These are phyloP conservation scores for Prenolepis imparis DNA, from an alignment of 2,888 invertebrate genomes.

Conservation along the genomic window DNA sequence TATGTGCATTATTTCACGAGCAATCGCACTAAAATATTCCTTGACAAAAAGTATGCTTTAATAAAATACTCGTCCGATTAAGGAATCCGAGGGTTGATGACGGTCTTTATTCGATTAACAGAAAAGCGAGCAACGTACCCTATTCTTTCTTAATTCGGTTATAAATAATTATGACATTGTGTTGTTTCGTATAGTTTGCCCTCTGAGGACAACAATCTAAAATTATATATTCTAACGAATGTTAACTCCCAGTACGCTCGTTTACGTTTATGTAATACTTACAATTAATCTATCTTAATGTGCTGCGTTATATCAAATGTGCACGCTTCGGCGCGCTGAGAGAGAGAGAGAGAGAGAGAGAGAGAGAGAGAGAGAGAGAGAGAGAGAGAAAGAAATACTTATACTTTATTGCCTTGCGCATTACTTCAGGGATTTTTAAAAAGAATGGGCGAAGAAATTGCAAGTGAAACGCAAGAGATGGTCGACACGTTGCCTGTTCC, in stretches of 20 bases:
- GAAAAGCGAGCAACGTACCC: slow-evolving; percentile 13
- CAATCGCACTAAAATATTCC: slow-evolving; percentile 33
- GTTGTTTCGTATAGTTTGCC: not conserved
- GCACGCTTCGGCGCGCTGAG: not conserved
- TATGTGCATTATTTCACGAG: not conserved
- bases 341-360: too few relatives aligned
- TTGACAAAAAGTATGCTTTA: not conserved
- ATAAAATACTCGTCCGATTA: slow-evolving; percentile 31
- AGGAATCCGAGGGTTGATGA: not conserved
- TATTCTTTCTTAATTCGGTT: slow-evolving; percentile 37
- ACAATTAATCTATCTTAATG: slow-evolving; percentile 26
- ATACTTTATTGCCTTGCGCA: not conserved
- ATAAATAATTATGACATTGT: slow-evolving; percentile 40
- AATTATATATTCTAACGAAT: slow-evolving; percentile 16
- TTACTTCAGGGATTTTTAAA: slow-evolving; percentile 89
- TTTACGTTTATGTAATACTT: slow-evolving; percentile 22
- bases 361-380: not conserved
- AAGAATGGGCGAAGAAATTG: slow-evolving; percentile 89
- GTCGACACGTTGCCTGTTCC: slow-evolving; percentile 85
- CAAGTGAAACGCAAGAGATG: slow-evolving; percentile 81
- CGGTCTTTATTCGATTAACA: slow-evolving; percentile 28
- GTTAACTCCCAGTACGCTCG: not conserved
- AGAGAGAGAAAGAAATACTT: not conserved
- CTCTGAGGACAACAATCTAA: slow-evolving; percentile 16
- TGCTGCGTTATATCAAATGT: not conserved